Base-by-base conservation (phyloP, 2,888 invertebrate species). In the Hylaea fasciaria region DNA sequence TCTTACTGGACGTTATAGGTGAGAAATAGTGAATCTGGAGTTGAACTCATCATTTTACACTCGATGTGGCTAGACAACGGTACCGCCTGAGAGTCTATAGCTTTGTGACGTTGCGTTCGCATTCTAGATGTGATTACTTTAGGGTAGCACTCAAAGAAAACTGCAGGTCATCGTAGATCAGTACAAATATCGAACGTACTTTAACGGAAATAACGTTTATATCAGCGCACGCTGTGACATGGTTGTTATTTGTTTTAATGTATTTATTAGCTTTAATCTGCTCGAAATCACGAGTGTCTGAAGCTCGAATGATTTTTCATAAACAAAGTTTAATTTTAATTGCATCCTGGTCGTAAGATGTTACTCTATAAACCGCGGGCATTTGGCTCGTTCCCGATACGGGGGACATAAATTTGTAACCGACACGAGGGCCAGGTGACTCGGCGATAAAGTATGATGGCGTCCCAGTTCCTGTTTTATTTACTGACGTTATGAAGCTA, bases 1-100 rank as follows among this genome's bases (percentile, higher is more conserved):
- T 96, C 65, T 93, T 94, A 67, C 92, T 97, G 59, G 94, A 94
- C 69, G 94, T 97, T 60, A 95, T 97, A 71, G 95, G 97, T 97
- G 57, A 86, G 87, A 68, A 39, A 17, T 7, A 28, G n/a, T 28
- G 17, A n/a, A 28, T 22, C 9, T 35, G 10, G 10, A 11, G 10
- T n/a, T n/a, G n/a, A n/a, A n/a, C n/a, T n/a, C n/a, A n/a, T n/a
- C n/a, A n/a, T n/a, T n/a, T n/a, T n/a, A n/a, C n/a, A n/a, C n/a
- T n/a, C n/a, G n/a, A n/a, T n/a, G n/a, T n/a, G n/a, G n/a, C n/a
- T n/a, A n/a, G n/a, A n/a, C n/a, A n/a, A n/a, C n/a, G n/a, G n/a
- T n/a, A n/a, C n/a, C n/a, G n/a, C n/a, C n/a, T n/a, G n/a, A n/a
- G n/a, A n/a, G n/a, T n/a, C n/a, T n/a, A n/a, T n/a, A n/a, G n/a